These are phyloP conservation scores for Phyllotreta striolata DNA, from an alignment of 2,888 invertebrate species.

Conservation along the genomic window DNA sequence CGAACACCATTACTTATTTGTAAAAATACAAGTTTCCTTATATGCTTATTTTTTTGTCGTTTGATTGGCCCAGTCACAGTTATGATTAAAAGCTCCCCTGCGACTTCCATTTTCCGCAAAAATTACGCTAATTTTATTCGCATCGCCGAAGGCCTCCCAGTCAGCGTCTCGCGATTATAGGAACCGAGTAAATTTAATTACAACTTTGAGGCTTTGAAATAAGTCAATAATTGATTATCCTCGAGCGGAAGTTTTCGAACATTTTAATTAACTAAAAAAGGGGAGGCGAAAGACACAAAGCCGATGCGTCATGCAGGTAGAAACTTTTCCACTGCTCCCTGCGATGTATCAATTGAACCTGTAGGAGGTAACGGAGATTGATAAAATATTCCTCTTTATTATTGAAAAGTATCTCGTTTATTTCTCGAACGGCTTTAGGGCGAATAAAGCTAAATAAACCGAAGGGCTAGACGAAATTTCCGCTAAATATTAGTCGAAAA, in stretches of 20 bases:
- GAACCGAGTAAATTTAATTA: constrained; percentile 30
- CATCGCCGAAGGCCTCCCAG: constrained; percentile 8
- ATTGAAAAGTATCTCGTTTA: too few species aligned
- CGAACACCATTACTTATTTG: not conserved
- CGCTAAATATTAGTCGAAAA: constrained; percentile 24
- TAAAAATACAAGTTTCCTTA: not conserved
- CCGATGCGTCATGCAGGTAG: constrained; percentile 13
- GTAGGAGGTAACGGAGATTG: too few species aligned
- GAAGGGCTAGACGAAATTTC: too few species aligned
- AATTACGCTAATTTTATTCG: constrained; percentile 27
- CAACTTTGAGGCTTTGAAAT: constrained; percentile 31
- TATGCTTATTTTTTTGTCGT: too few species aligned
- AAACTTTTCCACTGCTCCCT: not conserved
- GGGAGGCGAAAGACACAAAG: constrained; percentile 1
- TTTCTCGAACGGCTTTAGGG: too few species aligned
- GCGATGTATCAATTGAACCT: too few species aligned
- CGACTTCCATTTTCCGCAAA: constrained; percentile 16
- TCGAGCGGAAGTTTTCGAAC: constrained; percentile 34
- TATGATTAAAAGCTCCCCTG: not conserved
- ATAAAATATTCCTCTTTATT: too few species aligned
- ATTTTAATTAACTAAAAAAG: constrained; percentile 18
- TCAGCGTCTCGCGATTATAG: constrained; percentile 24
- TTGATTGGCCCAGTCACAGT: too few species aligned
- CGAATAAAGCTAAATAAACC: too few species aligned
- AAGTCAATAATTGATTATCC: constrained; percentile 31